Conservation (phyloP, 2,113 vertebrate species). For the Mola mola region DNA sequence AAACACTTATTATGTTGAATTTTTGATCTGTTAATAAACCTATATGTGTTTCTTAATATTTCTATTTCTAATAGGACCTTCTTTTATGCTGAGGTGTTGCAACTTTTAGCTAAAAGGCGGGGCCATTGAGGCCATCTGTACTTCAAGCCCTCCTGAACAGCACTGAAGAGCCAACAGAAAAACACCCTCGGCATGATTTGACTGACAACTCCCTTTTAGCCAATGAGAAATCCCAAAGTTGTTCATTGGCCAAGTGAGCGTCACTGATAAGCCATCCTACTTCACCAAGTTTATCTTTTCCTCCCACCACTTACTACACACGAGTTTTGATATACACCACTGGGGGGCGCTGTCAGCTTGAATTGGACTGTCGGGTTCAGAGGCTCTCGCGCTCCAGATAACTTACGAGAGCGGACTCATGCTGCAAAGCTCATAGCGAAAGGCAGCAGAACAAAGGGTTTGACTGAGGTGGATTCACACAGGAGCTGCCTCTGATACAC, state of each 20-base stretch:
- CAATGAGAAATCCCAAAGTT: slow-evolving; percentile 60
- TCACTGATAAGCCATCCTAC: slow-evolving; percentile 4
- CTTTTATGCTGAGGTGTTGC: background rate
- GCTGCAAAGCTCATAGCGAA: slow-evolving; percentile 21
- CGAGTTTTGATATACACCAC: slow-evolving; percentile 20
- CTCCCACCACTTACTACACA: slow-evolving; percentile 2
- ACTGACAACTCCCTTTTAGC: slow-evolving; percentile 65
- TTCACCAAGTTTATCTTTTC: slow-evolving; percentile 6
- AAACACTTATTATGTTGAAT: background rate
- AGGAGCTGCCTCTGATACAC: slow-evolving; percentile 16
- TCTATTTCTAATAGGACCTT: background rate
- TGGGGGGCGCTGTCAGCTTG: slow-evolving; percentile 43
- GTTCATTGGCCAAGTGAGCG: slow-evolving; percentile 56
- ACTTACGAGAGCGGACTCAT: slow-evolving; percentile 36
- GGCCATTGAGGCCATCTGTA: slow-evolving; percentile 17
- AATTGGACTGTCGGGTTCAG: background rate
- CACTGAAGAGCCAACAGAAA: slow-evolving; percentile 32
- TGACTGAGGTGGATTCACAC: slow-evolving; percentile 13
- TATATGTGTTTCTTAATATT: no score
- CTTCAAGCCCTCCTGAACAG: slow-evolving; percentile 9
- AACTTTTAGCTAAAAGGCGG: background rate
- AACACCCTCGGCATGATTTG: slow-evolving; percentile 38
- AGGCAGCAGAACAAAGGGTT: slow-evolving; percentile 40
- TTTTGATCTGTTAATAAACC: no score
- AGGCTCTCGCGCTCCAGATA: background rate